These are phyloP conservation scores for Mesorhabditis belari DNA, from an alignment of 2,888 invertebrate genomes.

Conservation along the genomic window DNA sequence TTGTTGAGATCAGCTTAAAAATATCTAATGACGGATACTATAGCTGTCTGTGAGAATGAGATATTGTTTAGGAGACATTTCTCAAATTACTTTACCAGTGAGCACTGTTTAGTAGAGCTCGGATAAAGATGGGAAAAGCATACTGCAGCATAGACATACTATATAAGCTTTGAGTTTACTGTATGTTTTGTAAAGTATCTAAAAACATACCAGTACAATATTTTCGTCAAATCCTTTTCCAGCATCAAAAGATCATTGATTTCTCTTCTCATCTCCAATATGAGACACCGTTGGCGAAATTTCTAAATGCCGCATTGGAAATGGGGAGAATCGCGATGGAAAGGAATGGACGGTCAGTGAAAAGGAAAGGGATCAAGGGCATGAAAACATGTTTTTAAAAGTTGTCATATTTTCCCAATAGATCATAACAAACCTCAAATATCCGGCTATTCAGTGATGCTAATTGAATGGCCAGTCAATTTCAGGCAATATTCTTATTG, in stretches of 20 bases:
- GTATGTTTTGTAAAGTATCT: background rate
- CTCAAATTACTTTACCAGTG: no score
- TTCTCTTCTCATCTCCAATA: constrained; percentile 26
- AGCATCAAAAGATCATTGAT: constrained; percentile 26
- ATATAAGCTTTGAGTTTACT: background rate
- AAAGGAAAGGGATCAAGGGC: no score
- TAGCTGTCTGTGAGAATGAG: no score
- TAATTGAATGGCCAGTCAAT: no score
- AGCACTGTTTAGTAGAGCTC: no score
- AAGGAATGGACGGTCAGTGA: background rate
- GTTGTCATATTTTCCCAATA: no score
- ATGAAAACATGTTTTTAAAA: no score
- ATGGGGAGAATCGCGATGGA: constrained; percentile 5
- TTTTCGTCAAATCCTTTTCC: constrained; percentile 6
- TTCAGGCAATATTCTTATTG: constrained; percentile 31
- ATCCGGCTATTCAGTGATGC: no score
- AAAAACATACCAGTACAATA: background rate
- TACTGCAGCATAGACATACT: background rate
- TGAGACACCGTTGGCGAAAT: constrained; percentile 17
- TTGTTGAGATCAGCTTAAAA: no score
- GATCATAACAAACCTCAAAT: no score
- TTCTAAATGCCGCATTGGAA: constrained; percentile 17
- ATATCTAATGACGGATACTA: no score
- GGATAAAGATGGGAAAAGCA: background rate
- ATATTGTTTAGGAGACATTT: no score